Percentiles rank a stretch among this genome's conserved stretches.
Conservation (phyloP, 1,140 invertebrate species). For the Anoplophora glabripennis region DNA sequence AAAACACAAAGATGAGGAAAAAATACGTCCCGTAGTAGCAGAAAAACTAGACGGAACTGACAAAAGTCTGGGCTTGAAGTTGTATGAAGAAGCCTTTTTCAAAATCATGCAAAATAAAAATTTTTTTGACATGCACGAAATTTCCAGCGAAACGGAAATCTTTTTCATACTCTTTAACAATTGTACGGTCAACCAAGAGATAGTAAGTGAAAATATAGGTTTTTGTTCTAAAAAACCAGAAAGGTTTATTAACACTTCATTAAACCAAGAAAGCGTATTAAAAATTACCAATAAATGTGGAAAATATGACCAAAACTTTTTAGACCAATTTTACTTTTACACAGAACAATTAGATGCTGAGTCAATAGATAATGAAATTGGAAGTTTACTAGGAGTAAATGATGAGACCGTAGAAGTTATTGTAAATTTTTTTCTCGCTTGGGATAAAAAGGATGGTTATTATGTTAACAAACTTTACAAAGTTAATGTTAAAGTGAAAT, state of each 20-base stretch:
- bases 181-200: no score
- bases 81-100: no score
- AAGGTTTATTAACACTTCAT: no score
- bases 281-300: no score
- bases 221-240: no score
- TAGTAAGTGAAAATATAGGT: no score
- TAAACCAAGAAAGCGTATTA: no score
- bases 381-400: neutral
- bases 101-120: no score
- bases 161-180: no score
- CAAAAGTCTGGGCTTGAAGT: no score
- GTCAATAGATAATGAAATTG: neutral
- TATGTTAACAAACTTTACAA: neutral
- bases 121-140: no score
- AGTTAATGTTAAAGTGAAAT: neutral
- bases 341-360: neutral
- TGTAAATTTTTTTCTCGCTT: neutral
- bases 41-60: neutral
- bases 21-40: neutral
- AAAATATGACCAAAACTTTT: neutral
- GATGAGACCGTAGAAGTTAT: neutral
- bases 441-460: neutral
- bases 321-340: slow-evolving; percentile 6
- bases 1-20: neutral
- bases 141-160: no score